Evolutionary conservation across 2,113 vertebrate genomes (phyloP).

Genomic region (Melierax canorus): DNA sequence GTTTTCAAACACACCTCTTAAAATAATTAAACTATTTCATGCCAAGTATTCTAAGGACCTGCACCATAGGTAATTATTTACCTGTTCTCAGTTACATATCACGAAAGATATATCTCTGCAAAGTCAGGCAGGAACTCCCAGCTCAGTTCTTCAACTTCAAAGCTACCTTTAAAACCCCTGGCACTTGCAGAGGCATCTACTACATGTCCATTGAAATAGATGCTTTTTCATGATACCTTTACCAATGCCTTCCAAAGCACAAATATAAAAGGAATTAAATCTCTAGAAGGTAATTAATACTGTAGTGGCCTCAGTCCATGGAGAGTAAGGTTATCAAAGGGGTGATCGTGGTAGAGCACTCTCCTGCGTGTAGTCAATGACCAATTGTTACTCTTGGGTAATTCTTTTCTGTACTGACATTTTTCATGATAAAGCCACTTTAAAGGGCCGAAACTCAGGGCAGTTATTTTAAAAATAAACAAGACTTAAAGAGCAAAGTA

Average conservation of each 20-base stretch:
- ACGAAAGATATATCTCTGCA: slow-evolving; percentile 17
- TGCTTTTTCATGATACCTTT: neutral
- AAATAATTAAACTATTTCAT: neutral
- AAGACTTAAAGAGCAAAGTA: neutral
- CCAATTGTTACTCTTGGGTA: neutral
- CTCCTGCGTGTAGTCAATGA: neutral
- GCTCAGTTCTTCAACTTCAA: slow-evolving; percentile 40
- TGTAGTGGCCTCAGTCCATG: neutral
- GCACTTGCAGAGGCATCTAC: slow-evolving; percentile 7
- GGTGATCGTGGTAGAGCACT: neutral
- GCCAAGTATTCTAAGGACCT: slow-evolving; percentile 6
- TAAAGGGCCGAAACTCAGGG: neutral
- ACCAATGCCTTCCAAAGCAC: neutral
- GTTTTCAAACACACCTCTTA: slow-evolving; percentile 34
- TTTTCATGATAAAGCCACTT: neutral
- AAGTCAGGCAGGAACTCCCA: slow-evolving; percentile 31
- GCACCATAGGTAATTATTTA: neutral
- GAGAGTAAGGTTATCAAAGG: slow-evolving; percentile 10
- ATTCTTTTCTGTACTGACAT: neutral
- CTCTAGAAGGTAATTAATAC: slow-evolving; percentile 38
- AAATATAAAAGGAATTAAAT: slow-evolving; percentile 25
- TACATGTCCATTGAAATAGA: neutral
- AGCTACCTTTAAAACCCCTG: slow-evolving; percentile 1
- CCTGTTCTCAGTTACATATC: slow-evolving; percentile 20
- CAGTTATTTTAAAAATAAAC: neutral